A percentile compares a stretch with the other conserved stretches of the same genome.
Conservation (phyloP, 2,888 invertebrate species). For the Portevinia maculata region DNA sequence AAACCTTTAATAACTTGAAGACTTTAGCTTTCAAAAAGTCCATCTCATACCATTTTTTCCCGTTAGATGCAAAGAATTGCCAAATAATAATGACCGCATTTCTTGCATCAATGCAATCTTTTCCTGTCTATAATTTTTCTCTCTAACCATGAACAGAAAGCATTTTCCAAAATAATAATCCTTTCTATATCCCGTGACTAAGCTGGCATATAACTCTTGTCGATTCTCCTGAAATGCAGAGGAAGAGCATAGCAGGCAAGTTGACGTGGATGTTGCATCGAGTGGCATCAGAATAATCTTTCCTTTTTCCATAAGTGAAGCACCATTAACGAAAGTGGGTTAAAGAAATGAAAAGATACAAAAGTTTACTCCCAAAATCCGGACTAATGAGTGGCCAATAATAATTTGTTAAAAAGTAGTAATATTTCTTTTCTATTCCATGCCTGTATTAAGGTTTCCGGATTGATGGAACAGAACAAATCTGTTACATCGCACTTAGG, state of each 20-base stretch:
- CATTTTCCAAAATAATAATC: slow-evolving; percentile 19
- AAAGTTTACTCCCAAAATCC: slow-evolving; percentile 23
- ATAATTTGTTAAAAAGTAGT: not conserved
- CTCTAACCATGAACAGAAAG: not conserved
- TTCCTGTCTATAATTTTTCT: not conserved
- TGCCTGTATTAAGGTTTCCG: no score
- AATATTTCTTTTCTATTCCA: not conserved
- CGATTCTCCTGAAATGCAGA: not conserved
- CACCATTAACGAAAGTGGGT: slow-evolving; percentile 6
- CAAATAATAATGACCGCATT: slow-evolving; percentile 17
- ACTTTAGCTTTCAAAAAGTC: no score
- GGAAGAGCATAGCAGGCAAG: not conserved
- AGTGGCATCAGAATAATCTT: slow-evolving; percentile 20
- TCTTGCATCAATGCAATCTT: slow-evolving; percentile 10
- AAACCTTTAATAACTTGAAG: no score
- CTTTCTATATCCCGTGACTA: slow-evolving; percentile 1
- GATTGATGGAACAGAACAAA: no score
- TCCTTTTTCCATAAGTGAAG: not conserved
- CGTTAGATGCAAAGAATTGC: not conserved
- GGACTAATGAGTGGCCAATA: slow-evolving; percentile 39
- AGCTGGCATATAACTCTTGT: slow-evolving; percentile 1
- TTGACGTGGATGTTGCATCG: slow-evolving; percentile 13
- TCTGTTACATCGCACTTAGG: no score
- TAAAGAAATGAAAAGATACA: slow-evolving; percentile 25
- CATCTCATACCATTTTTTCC: no score